Evolutionary conservation across 2,113 vertebrate genomes (phyloP).

Genomic region (Speoplatyrhinus poulsoni): DNA sequence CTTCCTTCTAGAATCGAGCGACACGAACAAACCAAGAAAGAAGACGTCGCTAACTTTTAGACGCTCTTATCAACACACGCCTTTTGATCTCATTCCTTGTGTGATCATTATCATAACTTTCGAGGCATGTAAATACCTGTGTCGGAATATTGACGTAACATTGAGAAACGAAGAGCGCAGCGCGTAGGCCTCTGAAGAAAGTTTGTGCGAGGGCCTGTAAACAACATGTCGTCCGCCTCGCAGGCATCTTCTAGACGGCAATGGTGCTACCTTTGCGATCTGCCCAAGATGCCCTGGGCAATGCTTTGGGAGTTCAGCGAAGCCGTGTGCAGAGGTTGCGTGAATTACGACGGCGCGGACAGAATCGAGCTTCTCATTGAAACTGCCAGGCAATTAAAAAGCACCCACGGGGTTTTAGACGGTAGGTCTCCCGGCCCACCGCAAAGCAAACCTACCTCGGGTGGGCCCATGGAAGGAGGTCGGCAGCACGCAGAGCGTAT

Average conservation of each 20-base stretch:
- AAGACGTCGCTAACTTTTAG: constrained; percentile 63
- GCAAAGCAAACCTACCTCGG: constrained; percentile 74
- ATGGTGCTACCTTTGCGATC: constrained; percentile 91
- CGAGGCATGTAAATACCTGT: constrained; percentile 36
- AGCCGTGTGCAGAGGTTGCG: constrained; percentile 88
- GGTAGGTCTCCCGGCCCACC: constrained; percentile 86
- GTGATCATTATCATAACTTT: constrained; percentile 4
- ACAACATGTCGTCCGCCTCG: constrained; percentile 82
- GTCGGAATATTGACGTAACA: constrained; percentile 32
- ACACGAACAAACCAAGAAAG: constrained; percentile 66
- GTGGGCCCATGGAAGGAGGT: constrained; percentile 66
- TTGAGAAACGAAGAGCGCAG: constrained; percentile 31
- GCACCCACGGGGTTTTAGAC: constrained; percentile 85
- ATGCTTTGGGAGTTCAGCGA: constrained; percentile 95
- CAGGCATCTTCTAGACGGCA: constrained; percentile 88
- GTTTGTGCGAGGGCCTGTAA: constrained; percentile 76
- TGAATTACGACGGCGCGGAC: constrained; percentile 90
- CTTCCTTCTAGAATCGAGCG: constrained; percentile 72
- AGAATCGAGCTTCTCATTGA: constrained; percentile 88
- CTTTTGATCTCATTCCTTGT: not conserved
- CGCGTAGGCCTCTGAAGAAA: constrained; percentile 70
- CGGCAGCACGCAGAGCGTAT: constrained; percentile 73
- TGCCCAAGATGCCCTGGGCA: constrained; percentile 93
- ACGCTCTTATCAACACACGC: constrained; percentile 4
- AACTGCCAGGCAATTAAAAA: constrained; percentile 86